Conservation (phyloP, 2,113 vertebrate genomes). For the Gracilinanus agilis region DNA sequence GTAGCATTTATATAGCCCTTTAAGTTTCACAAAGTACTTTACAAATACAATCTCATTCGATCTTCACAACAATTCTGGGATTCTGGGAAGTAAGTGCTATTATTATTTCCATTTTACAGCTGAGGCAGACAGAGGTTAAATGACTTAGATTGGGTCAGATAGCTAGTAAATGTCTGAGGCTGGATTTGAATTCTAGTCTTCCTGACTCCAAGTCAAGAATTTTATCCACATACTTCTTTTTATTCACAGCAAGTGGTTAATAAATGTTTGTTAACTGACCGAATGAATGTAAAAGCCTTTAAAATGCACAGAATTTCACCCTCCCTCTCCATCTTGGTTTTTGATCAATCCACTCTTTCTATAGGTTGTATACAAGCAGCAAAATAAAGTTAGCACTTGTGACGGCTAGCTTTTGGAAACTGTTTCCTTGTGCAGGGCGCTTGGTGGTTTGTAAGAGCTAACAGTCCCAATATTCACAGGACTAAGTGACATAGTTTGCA, state of each 20-base stretch:
- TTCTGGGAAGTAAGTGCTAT: not conserved
- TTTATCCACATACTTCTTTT: not conserved
- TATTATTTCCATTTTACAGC: not conserved
- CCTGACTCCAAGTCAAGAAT: not conserved
- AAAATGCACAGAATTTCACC: not conserved
- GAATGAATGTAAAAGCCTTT: not conserved
- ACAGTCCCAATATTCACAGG: not conserved
- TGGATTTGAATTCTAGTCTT: not conserved
- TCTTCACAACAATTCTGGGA: not conserved
- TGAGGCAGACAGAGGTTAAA: not conserved
- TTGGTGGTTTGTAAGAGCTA: not conserved
- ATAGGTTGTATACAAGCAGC: not conserved
- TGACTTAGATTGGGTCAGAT: not conserved
- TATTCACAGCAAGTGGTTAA: not conserved
- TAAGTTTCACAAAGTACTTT: not conserved
- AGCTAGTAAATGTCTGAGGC: not conserved
- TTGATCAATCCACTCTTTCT: not conserved
- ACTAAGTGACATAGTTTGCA: accelerated
- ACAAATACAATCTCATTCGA: not conserved
- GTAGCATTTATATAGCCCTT: not conserved
- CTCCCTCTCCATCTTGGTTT: not conserved
- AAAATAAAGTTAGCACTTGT: not conserved
- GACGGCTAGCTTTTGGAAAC: not conserved
- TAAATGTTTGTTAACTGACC: not conserved
- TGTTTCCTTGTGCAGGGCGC: not conserved